Conservation (phyloP, 2,113 vertebrate species). For the Sinosuthora webbiana region DNA sequence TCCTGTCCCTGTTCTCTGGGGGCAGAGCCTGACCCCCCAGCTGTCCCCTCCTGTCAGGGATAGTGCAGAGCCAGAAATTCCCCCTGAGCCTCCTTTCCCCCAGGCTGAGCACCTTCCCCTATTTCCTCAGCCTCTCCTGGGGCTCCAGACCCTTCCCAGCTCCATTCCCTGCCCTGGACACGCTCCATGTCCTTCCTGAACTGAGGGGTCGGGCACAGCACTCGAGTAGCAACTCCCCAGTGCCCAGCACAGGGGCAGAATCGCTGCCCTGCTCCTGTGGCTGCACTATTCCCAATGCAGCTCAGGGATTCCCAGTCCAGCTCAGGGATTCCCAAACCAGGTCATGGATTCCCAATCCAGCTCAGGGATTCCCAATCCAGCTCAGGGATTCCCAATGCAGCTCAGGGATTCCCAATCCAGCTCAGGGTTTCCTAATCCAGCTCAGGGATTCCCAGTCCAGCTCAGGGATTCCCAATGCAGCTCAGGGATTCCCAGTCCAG, state of each 20-base stretch:
- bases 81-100: neutral
- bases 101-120: neutral
- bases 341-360: too few species aligned
- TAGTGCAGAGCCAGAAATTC: neutral
- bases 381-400: neutral
- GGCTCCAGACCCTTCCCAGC: neutral
- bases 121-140: neutral
- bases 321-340: neutral
- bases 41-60: neutral
- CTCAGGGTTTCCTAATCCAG: too few species aligned
- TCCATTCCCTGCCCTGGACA: too few species aligned
- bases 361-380: too few species aligned
- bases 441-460: neutral
- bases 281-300: too few species aligned
- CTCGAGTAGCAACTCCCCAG: too few species aligned
- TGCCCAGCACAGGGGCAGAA: neutral
- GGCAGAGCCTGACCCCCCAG: rapidly evolving
- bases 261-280: neutral
- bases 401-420: too few species aligned
- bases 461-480: too few species aligned
- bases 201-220: neutral
- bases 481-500: too few species aligned
- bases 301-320: too few species aligned
- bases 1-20: neutral
- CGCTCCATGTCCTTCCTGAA: rapidly evolving